phyloP scores from a whole-genome alignment of 2,888 invertebrate species.

The Aphidoletes aphidimyza region DNA sequence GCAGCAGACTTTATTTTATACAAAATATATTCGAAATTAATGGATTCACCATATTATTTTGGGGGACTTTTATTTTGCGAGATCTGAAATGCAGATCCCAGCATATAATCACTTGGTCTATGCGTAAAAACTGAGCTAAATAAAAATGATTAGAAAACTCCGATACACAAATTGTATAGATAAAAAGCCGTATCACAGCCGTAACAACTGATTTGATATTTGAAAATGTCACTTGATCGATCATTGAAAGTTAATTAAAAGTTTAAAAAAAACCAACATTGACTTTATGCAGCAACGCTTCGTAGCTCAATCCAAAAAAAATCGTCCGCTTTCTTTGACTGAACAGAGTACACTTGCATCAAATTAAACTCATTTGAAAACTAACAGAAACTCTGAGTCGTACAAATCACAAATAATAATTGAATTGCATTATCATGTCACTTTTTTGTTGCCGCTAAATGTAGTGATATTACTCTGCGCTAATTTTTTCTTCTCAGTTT shows the following conservation, averaged over 20 bases:
- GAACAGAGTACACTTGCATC: neutral
- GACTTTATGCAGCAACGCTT: neutral
- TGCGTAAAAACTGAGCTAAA: no score
- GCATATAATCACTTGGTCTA: neutral
- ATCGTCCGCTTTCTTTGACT: neutral
- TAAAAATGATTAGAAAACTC: neutral
- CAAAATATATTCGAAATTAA: no score
- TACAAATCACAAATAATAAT: neutral
- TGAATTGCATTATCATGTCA: neutral
- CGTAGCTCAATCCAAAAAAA: neutral
- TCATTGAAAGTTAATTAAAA: neutral
- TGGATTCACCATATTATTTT: neutral
- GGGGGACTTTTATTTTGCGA: neutral
- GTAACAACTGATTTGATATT: neutral
- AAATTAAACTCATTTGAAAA: neutral
- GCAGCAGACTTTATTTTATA: no score
- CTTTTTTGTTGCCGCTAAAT: neutral
- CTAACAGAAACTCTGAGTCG: neutral
- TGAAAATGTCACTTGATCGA: slow-evolving; percentile 24
- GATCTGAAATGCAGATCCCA: no score
- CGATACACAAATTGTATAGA: neutral
- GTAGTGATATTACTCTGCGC: neutral
- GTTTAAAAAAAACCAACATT: neutral
- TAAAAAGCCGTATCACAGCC: neutral
- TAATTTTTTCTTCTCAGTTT: neutral